Evolutionary conservation across 2,113 vertebrate species (phyloP), one percentile per base, ranked within the genome.

Genomic region (Holacanthus passer): DNA sequence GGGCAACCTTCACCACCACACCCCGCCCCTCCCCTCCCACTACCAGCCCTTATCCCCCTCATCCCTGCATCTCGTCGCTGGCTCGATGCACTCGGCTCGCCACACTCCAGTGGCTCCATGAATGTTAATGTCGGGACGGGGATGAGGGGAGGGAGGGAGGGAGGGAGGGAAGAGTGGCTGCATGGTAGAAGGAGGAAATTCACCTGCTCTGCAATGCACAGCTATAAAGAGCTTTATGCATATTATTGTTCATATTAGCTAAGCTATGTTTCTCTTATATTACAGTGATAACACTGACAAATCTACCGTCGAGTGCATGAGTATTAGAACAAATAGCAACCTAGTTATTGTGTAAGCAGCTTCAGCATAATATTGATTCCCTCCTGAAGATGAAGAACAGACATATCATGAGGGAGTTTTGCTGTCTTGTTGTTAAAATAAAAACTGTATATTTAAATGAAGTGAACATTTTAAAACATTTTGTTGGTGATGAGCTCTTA

Each of bases 81-180:
- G 92, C 87, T 93, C 73, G 72, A 88, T 78, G 87, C 85, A 75
- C 64, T 60, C 64, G 74, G 77, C 88, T 86, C 65, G 91, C 91
- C 91, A 94, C 89, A 93, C 93, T 93, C 87, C 94, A 92, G 82
- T 93, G 91, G 86, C 89, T 93, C 93, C 88, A 95, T 95, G 95
- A 95, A 95, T 95, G 93, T 94, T 95, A 95, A 95, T 95, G 90
- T 83, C 14, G 52, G 76, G 82, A 37, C 0, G 41, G 68, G 17
- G 60, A 14, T 53, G 62, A 3, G 32, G 29, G 27, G 7, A 17
- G 56, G 60, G 60, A 1, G 48, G 27, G 27, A 6, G 58, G 35
- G 66, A 60, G 69, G 56, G 68, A 16, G 67, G 50, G 29, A 14
- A 48, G 55, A 22, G 27, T 17, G 76, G 56, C 43, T 50, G 71